These are phyloP conservation scores for Macaria notata DNA, from an alignment of 2,888 invertebrate genomes.

Conservation along the genomic window DNA sequence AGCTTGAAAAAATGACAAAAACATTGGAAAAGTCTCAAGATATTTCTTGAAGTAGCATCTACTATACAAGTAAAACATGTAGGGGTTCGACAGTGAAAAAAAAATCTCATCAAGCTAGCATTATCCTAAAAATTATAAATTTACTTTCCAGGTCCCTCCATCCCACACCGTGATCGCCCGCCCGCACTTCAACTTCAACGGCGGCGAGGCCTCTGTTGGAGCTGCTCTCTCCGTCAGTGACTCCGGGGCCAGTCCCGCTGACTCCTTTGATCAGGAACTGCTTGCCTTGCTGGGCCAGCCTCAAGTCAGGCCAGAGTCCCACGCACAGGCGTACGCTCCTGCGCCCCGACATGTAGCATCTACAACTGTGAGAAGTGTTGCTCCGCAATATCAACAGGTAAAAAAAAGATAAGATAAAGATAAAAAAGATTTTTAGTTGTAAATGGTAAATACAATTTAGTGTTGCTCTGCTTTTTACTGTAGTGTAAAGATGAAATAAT, in stretches of 20 bases:
- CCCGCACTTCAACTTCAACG: slow-evolving; percentile 65
- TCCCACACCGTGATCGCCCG: slow-evolving; percentile 74
- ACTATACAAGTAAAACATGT: too few species aligned
- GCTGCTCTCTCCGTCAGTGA: slow-evolving; percentile 74
- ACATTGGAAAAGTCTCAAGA: too few species aligned
- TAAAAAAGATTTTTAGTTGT: background rate
- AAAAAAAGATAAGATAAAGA: background rate
- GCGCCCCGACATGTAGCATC: slow-evolving; percentile 47
- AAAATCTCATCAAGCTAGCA: too few species aligned
- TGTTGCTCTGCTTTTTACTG: too few species aligned
- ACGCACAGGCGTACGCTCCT: slow-evolving; percentile 40
- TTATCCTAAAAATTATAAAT: too few species aligned
- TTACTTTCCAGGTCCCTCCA: slow-evolving; percentile 58
- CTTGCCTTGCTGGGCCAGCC: slow-evolving; percentile 60
- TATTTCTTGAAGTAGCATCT: too few species aligned
- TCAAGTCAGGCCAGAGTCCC: slow-evolving; percentile 50
- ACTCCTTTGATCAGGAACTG: slow-evolving; percentile 61
- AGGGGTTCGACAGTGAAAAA: too few species aligned
- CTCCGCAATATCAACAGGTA: slow-evolving; percentile 63
- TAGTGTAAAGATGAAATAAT: too few species aligned
- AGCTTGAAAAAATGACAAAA: too few species aligned
- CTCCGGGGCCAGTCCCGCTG: slow-evolving; percentile 49
- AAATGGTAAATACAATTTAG: background rate
- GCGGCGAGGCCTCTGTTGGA: slow-evolving; percentile 75
- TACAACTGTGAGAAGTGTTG: slow-evolving; percentile 49